These are phyloP conservation scores for Reticulitermes speratus DNA, from an alignment of 1,140 invertebrate species.

Conservation along the genomic window DNA sequence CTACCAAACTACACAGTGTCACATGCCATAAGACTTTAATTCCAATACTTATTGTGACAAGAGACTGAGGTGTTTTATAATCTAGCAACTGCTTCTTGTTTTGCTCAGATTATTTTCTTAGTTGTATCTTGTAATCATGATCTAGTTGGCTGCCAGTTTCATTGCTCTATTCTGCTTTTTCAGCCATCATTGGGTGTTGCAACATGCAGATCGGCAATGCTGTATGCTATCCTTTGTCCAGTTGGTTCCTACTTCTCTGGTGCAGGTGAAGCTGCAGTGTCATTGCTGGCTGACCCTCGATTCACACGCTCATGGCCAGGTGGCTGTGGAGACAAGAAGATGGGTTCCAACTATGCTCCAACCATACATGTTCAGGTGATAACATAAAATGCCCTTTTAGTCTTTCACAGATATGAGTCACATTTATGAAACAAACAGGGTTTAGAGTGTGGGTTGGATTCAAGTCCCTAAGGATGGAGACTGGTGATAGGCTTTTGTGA, in stretches of 20 bases:
- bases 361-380: conserved; percentile 74
- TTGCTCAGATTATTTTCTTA: too few relatives aligned
- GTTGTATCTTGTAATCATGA: too few relatives aligned
- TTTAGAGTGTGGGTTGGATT: too few relatives aligned
- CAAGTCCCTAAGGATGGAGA: too few relatives aligned
- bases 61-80: too few relatives aligned
- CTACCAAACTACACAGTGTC: too few relatives aligned
- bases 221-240: conserved; percentile 90
- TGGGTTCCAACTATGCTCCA: conserved; percentile 92
- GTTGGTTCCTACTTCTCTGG: conserved; percentile 88
- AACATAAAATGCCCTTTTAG: background rate
- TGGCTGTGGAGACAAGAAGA: conserved; percentile 90
- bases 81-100: too few relatives aligned
- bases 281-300: conserved; percentile 75
- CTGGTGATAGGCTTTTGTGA: too few relatives aligned
- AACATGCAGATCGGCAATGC: conserved; percentile 75
- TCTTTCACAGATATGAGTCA: background rate
- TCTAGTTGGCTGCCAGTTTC: too few relatives aligned
- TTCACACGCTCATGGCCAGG: conserved; percentile 83
- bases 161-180: conserved; percentile 34
- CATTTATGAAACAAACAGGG: too few relatives aligned
- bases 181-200: conserved; percentile 90
- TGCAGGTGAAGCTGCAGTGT: conserved; percentile 48
- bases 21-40: too few relatives aligned
- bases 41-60: too few relatives aligned